Evolutionary conservation across 2,113 vertebrate species (phyloP).

Genomic region (Tetrax tetrax): DNA sequence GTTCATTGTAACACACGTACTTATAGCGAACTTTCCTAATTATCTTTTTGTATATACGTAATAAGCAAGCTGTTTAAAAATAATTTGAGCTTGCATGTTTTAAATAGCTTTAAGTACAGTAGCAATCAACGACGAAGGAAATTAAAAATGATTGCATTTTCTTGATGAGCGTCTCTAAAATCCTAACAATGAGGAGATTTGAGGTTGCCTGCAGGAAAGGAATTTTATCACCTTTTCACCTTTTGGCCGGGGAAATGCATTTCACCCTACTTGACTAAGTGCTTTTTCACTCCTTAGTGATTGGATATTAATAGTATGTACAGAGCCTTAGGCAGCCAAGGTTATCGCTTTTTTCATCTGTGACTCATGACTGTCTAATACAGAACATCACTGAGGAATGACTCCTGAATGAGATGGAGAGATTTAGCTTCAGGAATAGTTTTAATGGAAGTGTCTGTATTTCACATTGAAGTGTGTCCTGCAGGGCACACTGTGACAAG

Average conservation of each 20-base stretch:
- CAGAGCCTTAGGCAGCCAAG: neutral
- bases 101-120: neutral
- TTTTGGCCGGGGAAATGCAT: neutral
- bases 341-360: neutral
- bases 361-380: neutral
- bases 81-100: neutral
- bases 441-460: neutral
- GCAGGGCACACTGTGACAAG: neutral
- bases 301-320: neutral
- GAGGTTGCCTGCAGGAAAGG: neutral
- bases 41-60: neutral
- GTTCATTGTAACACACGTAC: neutral
- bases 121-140: neutral
- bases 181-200: neutral
- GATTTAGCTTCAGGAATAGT: neutral
- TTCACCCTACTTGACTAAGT: neutral
- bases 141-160: neutral
- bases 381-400: neutral
- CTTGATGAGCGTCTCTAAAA: neutral
- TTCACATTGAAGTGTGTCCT: neutral
- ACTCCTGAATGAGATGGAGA: neutral
- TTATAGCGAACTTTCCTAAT: neutral
- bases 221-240: constrained; percentile 1
- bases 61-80: neutral
- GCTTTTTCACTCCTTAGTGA: neutral